A percentile compares a stretch with the other conserved stretches of the same genome.
Conservation (phyloP, 2,888 invertebrate species). For the Sympetrum striolatum region DNA sequence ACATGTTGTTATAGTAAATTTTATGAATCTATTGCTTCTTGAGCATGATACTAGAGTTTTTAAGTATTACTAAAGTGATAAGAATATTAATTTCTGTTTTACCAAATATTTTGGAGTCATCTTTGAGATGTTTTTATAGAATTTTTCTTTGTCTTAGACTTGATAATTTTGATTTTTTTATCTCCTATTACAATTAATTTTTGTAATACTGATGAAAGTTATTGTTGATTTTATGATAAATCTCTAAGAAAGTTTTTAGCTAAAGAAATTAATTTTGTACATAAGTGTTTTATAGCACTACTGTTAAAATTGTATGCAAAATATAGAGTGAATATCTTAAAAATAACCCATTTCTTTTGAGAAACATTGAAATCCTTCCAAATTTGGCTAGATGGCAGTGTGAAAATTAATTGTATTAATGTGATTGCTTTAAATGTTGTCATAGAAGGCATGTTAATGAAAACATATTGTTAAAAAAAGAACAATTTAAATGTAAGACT, state of each 20-base stretch:
- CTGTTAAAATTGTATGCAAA: not conserved
- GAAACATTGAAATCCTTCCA: not conserved
- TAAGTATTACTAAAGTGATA: too few relatives aligned
- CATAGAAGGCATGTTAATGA: not conserved
- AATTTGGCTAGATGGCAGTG: not conserved
- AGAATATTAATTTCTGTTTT: not conserved
- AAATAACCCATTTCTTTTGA: not conserved
- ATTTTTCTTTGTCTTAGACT: not conserved
- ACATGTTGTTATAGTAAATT: not conserved
- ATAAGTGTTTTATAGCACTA: not conserved
- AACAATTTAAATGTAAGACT: not conserved
- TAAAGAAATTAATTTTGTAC: not conserved
- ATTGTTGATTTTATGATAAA: constrained; percentile 12
- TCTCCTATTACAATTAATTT: not conserved
- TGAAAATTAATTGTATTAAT: not conserved
- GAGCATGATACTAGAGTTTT: too few relatives aligned
- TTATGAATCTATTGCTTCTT: too few relatives aligned
- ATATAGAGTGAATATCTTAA: not conserved
- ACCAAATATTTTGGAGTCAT: not conserved
- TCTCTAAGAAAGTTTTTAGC: not conserved
- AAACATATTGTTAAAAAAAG: constrained; percentile 9
- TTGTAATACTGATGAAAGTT: not conserved
- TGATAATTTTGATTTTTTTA: not conserved
- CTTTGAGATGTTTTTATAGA: not conserved
- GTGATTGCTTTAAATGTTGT: constrained; percentile 19